A percentile compares a stretch with the other conserved stretches of the same genome.
Evolutionary conservation across 1,140 invertebrate species (phyloP).

Genomic region (Trichomalopsis sarcophagae): DNA sequence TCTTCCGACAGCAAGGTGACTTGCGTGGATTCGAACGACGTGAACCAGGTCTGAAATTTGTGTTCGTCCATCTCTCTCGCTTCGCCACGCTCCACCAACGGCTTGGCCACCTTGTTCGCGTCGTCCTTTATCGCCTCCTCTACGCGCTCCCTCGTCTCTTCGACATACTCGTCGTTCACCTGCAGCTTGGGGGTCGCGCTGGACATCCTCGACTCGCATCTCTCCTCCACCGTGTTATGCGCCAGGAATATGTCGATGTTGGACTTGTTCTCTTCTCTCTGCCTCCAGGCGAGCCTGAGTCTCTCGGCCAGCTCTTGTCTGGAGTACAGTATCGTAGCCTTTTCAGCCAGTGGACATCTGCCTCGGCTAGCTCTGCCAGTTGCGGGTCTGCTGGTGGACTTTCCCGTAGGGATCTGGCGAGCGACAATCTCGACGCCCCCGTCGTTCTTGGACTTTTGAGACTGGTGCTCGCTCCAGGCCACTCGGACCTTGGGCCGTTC

Average conservation of each 20-base stretch:
- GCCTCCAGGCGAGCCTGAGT: conserved; percentile 74
- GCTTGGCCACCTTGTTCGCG: background rate
- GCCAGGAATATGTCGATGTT: conserved; percentile 78
- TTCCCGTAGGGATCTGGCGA: conserved; percentile 62
- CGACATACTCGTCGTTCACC: background rate
- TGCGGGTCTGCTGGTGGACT: conserved; percentile 56
- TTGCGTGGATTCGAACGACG: background rate
- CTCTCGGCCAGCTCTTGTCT: conserved; percentile 75
- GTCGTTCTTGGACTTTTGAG: conserved; percentile 51
- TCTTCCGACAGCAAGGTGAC: background rate
- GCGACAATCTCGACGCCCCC: conserved; percentile 68
- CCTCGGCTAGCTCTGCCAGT: conserved; percentile 52
- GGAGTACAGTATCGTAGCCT: conserved; percentile 75
- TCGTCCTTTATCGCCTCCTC: background rate
- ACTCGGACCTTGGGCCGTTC: conserved; percentile 64
- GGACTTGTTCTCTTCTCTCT: conserved; percentile 72
- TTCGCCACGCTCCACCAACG: background rate
- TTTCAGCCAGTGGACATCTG: conserved; percentile 61
- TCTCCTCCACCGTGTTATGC: conserved; percentile 67
- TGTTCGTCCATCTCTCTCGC: too few relatives aligned
- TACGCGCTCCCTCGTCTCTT: background rate
- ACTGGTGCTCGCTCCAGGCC: conserved; percentile 65
- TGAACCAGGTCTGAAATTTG: conserved; percentile 11
- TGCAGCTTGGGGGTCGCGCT: conserved; percentile 33
- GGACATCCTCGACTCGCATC: conserved; percentile 65